Evolutionary conservation across 2,888 invertebrate genomes (phyloP), one percentile per base, ranked within the genome.

Genomic region (Pseudococcus viburni): DNA sequence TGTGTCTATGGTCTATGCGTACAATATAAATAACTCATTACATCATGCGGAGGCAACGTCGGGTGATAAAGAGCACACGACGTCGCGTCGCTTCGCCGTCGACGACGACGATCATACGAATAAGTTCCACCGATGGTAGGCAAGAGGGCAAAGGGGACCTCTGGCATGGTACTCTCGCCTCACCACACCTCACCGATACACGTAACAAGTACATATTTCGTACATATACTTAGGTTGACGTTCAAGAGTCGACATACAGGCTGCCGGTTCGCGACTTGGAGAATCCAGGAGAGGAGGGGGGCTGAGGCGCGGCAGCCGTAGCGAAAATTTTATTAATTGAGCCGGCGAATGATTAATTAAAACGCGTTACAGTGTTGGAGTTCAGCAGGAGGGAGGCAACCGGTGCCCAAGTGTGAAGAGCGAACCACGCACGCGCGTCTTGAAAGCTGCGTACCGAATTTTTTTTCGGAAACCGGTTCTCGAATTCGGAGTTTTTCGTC

Each of bases 21-120:
- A 83, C 80, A 83, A 46, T 83, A 83, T 83, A 83, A 83, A 83
- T 83, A 83, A 83, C 80, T 46, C 80, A 11, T 83, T 83, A 83
- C 80, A 83, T 83, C 80, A 83, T 83, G 80, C 39, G 33, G 80
- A 83, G 80, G 80, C 80, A 46, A 83, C 80, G 80, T 83, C 80
- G 80, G 42, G 80, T 42, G 80, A 73, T 73, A 73, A 73, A 73
- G 73, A 73, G 73, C 73, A 73, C 33, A 73, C 73, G 73, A 33
- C 73, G 22, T 7, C 64, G 64, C 64, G 64, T 11, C 26, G 26
- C 26, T 33, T 33, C 26, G 26, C 26, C 26, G 26, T 33, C 64
- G 22, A 59, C 64, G 22, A 59, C 64, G 22, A 22, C 64, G 64
- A 22, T n/a, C n/a, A 8, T 55, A 55, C 55, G 55, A 55, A 3